Evolutionary conservation across 2,888 invertebrate species (phyloP), one percentile per base, ranked within the genome.

Genomic region (Oscheius onirici): DNA sequence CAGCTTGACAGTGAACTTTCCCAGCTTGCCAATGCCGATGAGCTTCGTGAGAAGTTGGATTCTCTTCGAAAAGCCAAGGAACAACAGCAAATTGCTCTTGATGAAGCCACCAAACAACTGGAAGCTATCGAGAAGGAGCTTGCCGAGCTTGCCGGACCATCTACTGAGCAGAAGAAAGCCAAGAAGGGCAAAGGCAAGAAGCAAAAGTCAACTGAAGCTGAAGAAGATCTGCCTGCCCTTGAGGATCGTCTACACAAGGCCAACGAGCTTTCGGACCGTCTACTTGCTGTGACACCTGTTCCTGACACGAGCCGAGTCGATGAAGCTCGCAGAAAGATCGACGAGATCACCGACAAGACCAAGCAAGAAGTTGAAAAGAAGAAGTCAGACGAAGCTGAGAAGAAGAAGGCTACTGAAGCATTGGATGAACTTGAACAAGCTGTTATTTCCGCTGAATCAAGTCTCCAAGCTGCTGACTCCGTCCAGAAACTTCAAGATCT

Each of bases 361-460:
- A 69, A 57, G 60, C 65, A 69, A 51, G 73, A 71, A 41, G 61
- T 73, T 22, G 74, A 71, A 28, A 46, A 24, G 20, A 49, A 49
- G 34, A n/a, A 28, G 46, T 24, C 46, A 10, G 63, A 44, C 24
- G 22, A 34, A 54, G 41, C 34, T 8, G 54, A 66, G 13, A 46
- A 26, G 20, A 51, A 49, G 15, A 60, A 71, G 22, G 73, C 73
- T n/a, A 69, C 57, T 65, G 73, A 73, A 65, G 69, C 68, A 26
- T n/a, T 76, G 51, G 71, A 76, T 54, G 71, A 60, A 69, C 75
- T 55, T 28, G 70, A 52, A 28, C 71, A 77, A 49, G 75, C 77
- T 17, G 52, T 77, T 22, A 67, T 73, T 55, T 69, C 70, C 41
- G 72, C 75, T 54, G 73, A 77, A 22, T 57, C 69, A 57, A 70